Evolutionary conservation across 2,113 vertebrate species (phyloP), one percentile per base, ranked within the genome.

Genomic region (Phaetusa simplex): DNA sequence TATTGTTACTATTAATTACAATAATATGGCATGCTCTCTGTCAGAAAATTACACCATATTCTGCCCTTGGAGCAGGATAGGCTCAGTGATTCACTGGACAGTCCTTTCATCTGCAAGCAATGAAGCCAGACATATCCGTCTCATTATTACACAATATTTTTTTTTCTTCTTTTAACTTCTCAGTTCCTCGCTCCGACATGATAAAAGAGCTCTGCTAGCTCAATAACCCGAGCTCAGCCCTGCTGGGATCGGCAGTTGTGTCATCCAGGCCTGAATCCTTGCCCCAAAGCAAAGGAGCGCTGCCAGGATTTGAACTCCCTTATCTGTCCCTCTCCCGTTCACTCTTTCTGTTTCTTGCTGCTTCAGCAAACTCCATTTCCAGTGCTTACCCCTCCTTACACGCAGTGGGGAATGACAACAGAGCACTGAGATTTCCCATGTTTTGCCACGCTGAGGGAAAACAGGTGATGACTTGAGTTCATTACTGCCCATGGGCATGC

Each of bases 1-100:
- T 84, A 59, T 45, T 84, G 47, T 66, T 90, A 61, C 78, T 80
- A n/a, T 53, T 94, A 80, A 92, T 93, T 94, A 55, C 58, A 92
- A 43, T 67, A 91, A 73, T 64, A 74, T 11, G 52, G 16, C 53
- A 32, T 58, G 27, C 45, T 95, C 27, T 87, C 72, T 82, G 43
- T 59, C 82, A 92, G 65, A 84, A 87, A 94, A 82, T 87, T n/a
- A 50, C 56, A 80, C 67, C 70, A 22, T 76, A 26, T 85, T 79
- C 70, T 84, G 76, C n/a, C 43, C 80, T 82, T 62, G 52, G 70
- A 93, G 77, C 36, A 27, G 38, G 16, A 18, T 52, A 82, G 43
- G 47, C 30, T 81, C 61, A 58, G n/a, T 94, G 83, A 94, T 87
- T 91, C 86, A 91, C 69, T 2, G 0, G 76, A 55, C 38, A 94